Percentiles rank a stretch among this genome's conserved stretches.
These are phyloP conservation scores for Hypotaenidia okinawae DNA, from an alignment of 2,797 vertebrate genomes.

Conservation along the genomic window DNA sequence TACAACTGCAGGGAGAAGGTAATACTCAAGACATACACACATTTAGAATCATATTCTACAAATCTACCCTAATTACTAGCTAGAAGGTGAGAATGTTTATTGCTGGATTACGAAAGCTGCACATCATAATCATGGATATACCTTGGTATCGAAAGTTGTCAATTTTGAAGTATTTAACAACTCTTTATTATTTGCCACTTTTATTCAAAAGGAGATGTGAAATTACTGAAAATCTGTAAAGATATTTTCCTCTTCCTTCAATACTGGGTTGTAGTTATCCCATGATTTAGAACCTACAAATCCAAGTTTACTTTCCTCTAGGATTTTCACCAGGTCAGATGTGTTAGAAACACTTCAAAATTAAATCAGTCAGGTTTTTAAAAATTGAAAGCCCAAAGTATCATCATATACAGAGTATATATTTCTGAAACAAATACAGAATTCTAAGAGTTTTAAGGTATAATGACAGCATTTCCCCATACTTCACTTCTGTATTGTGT, in stretches of 20 bases:
- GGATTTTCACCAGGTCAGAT: background rate
- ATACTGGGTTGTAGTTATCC: background rate
- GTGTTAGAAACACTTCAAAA: background rate
- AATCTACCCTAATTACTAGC: background rate
- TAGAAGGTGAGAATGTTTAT: background rate
- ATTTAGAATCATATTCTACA: background rate
- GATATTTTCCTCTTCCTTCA: background rate
- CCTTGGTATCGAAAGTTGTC: background rate
- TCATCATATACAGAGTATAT: background rate
- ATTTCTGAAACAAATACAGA: background rate
- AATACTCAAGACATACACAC: background rate
- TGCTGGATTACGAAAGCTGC: background rate
- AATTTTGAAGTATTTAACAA: background rate
- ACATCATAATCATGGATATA: background rate
- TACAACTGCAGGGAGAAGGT: background rate
- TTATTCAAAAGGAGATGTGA: background rate
- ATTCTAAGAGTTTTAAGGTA: background rate
- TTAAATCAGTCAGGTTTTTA: background rate
- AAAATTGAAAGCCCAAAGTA: background rate
- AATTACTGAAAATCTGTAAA: conserved; percentile 5
- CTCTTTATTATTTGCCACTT: background rate
- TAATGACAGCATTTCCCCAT: background rate
- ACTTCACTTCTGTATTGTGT: background rate
- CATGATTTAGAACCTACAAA: background rate
- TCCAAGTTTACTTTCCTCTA: background rate